A percentile compares a stretch with the other conserved stretches of the same genome.
phyloP scores from a whole-genome alignment of 2,888 invertebrate species.

The Phytoseiulus persimilis region DNA sequence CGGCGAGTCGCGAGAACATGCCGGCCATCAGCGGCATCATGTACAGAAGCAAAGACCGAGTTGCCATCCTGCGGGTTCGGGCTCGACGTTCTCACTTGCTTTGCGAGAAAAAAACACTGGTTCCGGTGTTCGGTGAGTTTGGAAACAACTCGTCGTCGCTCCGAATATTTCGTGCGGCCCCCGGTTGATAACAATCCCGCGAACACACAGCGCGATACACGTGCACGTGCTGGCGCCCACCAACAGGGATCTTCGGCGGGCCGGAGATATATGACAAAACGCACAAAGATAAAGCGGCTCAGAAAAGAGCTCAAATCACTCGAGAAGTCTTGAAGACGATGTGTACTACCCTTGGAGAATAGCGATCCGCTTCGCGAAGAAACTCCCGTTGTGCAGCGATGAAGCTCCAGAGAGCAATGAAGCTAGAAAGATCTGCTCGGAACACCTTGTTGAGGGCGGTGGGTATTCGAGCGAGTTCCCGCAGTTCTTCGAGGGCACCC shows the following conservation, averaged over 20 bases:
- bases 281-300: neutral
- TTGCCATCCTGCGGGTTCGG: neutral
- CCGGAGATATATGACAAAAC: neutral
- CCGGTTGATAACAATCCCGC: neutral
- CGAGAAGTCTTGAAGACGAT: neutral
- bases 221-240: neutral
- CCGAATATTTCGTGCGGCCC: neutral
- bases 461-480: too few species aligned
- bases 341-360: too few species aligned
- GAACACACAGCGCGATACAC: neutral
- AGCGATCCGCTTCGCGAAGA: too few species aligned
- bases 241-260: neutral
- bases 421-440: too few species aligned
- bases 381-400: too few species aligned
- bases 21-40: slow-evolving; percentile 17
- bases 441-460: too few species aligned
- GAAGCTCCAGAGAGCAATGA: too few species aligned
- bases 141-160: too few species aligned
- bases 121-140: too few species aligned
- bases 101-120: too few species aligned
- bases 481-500: too few species aligned
- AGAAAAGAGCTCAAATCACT: neutral
- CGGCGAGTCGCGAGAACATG: slow-evolving; percentile 22
- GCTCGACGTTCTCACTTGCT: too few species aligned
- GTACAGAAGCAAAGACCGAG: neutral